Conservation (phyloP, 2,797 vertebrate species). For the Eulemur rubriventer region DNA sequence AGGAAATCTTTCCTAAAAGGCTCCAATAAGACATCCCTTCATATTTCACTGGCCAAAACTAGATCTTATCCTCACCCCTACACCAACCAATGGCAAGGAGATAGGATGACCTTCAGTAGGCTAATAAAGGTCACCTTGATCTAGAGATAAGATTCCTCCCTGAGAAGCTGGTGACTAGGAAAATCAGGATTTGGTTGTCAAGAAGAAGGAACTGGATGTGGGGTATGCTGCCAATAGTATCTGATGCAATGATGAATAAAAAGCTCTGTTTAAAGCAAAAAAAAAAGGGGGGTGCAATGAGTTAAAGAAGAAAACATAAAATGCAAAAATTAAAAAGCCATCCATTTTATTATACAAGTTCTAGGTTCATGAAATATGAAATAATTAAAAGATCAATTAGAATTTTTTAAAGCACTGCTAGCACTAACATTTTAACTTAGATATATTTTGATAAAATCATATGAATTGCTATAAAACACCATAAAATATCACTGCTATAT, state of each 20-base stretch:
- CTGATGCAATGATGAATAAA: not conserved
- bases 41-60: not conserved
- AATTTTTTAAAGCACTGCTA: not conserved
- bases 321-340: not conserved
- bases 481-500: not conserved
- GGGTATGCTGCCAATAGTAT: not conserved
- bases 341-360: not conserved
- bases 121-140: not conserved
- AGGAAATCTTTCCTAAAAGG: not conserved
- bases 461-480: not conserved
- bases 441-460: not conserved
- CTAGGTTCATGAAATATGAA: constrained; percentile 7
- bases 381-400: not conserved
- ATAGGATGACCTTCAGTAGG: not conserved
- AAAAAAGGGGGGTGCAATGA: not conserved
- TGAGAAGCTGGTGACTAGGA: not conserved
- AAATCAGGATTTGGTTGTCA: not conserved
- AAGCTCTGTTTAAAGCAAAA: not conserved
- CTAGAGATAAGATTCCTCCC: not conserved
- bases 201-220: not conserved
- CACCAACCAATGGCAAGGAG: not conserved
- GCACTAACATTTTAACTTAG: not conserved
- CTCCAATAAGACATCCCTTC: not conserved
- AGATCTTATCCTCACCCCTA: not conserved
- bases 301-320: not conserved